phyloP scores from a whole-genome alignment of 2,113 vertebrate genomes.

The Hystrix brachyura region DNA sequence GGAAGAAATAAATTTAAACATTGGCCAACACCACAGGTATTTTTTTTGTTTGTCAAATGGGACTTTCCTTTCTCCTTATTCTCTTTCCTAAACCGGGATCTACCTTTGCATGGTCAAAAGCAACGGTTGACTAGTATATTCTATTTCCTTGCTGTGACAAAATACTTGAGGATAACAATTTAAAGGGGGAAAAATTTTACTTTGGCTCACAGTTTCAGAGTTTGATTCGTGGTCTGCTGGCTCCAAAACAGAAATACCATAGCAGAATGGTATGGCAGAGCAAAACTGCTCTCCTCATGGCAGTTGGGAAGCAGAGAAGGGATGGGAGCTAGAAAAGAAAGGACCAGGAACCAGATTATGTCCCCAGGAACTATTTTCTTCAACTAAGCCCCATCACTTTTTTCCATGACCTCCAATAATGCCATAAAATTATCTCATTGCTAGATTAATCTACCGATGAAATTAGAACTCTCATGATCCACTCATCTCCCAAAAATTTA shows the following conservation, averaged over 20 bases:
- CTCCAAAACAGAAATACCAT: neutral
- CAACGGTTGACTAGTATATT: neutral
- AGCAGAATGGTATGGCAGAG: neutral
- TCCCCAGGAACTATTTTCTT: neutral
- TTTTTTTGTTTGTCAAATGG: too few species aligned
- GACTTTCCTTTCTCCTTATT: neutral
- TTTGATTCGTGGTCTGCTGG: neutral
- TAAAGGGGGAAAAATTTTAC: neutral
- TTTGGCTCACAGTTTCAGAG: neutral
- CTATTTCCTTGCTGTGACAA: neutral
- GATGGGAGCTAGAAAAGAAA: neutral
- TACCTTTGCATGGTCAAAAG: neutral
- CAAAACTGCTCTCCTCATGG: neutral
- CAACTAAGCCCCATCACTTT: neutral
- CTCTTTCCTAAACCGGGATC: neutral
- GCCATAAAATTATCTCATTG: neutral
- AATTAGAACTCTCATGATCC: neutral
- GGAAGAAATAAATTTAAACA: neutral
- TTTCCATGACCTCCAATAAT: neutral
- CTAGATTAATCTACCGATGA: neutral
- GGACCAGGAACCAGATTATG: neutral
- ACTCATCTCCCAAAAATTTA: neutral
- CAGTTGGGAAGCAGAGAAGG: neutral
- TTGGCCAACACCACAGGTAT: accelerated
- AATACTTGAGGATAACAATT: neutral